These are phyloP conservation scores for Orchesella cincta DNA, from an alignment of 1,140 invertebrate species.

Conservation along the genomic window DNA sequence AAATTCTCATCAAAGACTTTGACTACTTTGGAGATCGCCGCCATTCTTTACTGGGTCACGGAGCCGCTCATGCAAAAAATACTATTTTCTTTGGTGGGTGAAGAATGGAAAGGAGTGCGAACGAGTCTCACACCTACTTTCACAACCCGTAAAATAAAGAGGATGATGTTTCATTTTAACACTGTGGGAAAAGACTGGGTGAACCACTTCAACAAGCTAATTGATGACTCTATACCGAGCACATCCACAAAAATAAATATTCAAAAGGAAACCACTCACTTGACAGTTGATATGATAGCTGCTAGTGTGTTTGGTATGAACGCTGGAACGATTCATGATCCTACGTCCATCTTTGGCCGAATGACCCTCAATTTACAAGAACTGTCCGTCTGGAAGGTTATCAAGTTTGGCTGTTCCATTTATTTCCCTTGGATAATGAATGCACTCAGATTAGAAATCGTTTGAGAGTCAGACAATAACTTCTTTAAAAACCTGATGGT, in stretches of 20 bases:
- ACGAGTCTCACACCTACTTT: background rate
- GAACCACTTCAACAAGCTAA: background rate
- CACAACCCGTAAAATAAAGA: background rate
- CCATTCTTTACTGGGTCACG: background rate
- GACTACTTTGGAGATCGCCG: slow-evolving; percentile 5
- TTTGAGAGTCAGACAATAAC: too few relatives aligned
- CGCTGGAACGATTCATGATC: background rate
- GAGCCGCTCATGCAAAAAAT: background rate
- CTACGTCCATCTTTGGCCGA: background rate
- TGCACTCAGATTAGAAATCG: background rate
- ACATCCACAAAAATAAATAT: background rate
- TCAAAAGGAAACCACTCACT: background rate
- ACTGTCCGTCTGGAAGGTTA: too few relatives aligned
- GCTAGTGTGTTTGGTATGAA: background rate
- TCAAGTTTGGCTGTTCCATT: too few relatives aligned
- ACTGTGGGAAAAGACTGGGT: background rate
- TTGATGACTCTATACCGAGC: background rate
- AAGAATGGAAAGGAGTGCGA: slow-evolving; percentile 11
- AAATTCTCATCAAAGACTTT: slow-evolving; percentile 2
- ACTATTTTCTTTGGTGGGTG: background rate
- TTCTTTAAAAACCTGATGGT: too few relatives aligned
- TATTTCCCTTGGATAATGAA: too few relatives aligned
- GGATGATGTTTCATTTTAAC: slow-evolving; percentile 4
- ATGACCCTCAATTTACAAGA: background rate
- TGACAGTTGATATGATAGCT: background rate